A percentile compares a stretch with the other conserved stretches of the same genome.
Evolutionary conservation across 2,888 invertebrate species (phyloP).

Genomic region (Sarcophaga subvicina): DNA sequence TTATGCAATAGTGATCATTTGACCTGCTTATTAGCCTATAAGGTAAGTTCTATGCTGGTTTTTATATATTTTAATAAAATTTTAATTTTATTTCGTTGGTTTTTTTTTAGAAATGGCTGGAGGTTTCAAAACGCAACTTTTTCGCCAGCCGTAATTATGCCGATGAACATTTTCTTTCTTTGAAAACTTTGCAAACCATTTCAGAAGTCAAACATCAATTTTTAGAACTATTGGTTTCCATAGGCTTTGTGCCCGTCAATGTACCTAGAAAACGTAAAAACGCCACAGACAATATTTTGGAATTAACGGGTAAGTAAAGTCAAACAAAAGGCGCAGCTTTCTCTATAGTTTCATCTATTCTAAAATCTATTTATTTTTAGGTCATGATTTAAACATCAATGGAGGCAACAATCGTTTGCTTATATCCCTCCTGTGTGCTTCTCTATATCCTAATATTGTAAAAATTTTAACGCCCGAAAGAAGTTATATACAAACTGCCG

Average conservation of each 20-base stretch:
- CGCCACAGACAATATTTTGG: slow-evolving; percentile 84
- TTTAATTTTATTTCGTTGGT: background rate
- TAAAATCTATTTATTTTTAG: slow-evolving; percentile 66
- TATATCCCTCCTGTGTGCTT: slow-evolving; percentile 93
- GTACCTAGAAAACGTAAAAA: slow-evolving; percentile 83
- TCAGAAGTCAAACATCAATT: slow-evolving; percentile 93
- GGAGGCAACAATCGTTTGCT: slow-evolving; percentile 89
- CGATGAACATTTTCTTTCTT: slow-evolving; percentile 91
- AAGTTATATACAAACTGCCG: slow-evolving; percentile 87
- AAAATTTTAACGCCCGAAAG: slow-evolving; percentile 91
- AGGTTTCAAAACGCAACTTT: slow-evolving; percentile 86
- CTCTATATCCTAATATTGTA: slow-evolving; percentile 95
- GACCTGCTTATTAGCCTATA: slow-evolving; percentile 92
- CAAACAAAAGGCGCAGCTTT: background rate
- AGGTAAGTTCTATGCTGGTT: slow-evolving; percentile 82
- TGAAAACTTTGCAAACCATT: slow-evolving; percentile 91
- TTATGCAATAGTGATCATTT: slow-evolving; percentile 94
- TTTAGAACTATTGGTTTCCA: slow-evolving; percentile 88
- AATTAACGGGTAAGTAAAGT: slow-evolving; percentile 83
- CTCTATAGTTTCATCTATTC: background rate
- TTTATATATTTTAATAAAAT: background rate
- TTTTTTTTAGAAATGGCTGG: slow-evolving; percentile 88
- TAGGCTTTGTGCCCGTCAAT: slow-evolving; percentile 89
- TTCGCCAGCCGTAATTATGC: slow-evolving; percentile 91
- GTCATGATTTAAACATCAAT: slow-evolving; percentile 86